Conservation (phyloP, 2,888 invertebrate species). For the Torymus tubicola region DNA sequence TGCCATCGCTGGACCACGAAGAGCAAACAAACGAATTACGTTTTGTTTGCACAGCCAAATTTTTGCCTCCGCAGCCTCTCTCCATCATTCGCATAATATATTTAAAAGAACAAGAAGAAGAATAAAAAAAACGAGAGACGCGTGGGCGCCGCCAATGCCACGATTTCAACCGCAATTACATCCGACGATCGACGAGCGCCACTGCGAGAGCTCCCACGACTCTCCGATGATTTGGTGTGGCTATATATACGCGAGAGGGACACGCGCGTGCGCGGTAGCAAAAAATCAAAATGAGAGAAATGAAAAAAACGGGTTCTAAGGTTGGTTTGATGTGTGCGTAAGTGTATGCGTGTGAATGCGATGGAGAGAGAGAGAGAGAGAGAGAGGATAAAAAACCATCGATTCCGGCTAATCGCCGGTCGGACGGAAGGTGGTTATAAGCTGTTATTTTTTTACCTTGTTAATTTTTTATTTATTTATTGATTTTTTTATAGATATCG, state of each 20-base stretch:
- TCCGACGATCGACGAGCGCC: constrained; percentile 27
- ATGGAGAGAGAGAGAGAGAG: background rate
- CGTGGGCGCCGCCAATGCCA: background rate
- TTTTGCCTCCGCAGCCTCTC: background rate
- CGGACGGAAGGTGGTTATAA: constrained; percentile 11
- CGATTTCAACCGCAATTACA: constrained; percentile 43
- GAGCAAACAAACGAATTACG: constrained; percentile 23
- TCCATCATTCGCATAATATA: background rate
- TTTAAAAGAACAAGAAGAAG: too few relatives aligned
- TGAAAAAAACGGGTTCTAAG: constrained; percentile 33
- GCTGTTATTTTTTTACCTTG: background rate
- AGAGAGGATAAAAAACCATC: constrained; percentile 30
- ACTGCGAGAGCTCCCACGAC: constrained; percentile 45
- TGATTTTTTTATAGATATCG: background rate
- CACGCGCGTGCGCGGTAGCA: background rate
- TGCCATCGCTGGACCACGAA: background rate
- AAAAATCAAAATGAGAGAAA: constrained; percentile 50
- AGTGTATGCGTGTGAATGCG: constrained; percentile 5
- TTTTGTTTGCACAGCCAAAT: constrained; percentile 30
- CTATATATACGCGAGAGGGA: constrained; percentile 1
- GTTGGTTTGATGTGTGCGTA: background rate
- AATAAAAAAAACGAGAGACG: background rate
- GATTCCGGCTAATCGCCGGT: constrained; percentile 40
- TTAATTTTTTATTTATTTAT: background rate
- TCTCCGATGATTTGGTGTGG: constrained; percentile 27